Base-by-base conservation (phyloP, 2,113 vertebrate genomes). In the Microcebus ravelobensis region DNA sequence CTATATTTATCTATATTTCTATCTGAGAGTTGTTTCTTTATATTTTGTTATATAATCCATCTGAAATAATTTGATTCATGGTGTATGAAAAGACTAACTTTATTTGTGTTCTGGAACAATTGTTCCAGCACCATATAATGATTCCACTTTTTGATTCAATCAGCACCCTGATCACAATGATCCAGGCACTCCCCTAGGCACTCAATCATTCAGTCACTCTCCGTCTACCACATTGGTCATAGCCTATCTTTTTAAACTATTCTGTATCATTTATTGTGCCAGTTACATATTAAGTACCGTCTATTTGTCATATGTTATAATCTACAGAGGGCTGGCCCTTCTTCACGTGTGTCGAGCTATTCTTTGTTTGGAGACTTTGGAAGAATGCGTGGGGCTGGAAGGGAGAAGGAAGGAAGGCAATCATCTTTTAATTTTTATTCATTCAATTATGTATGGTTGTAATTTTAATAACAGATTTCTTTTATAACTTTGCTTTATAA, bases 401-500 rank as follows among this genome's bases (percentile, higher is more conserved):
- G 10, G n/a, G 12, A 71, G 3, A 31, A 65, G 31, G 8, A 71
- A 4, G 3, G 14, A 31, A 52, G 36, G 3, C 12, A 57, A 50
- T 39, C 21, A 84, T 17, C 21, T 89, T 74, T 86, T 34, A 68
- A 39, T 63, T 39, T 93, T 84, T 65, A 42, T 76, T 95, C 45
- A 83, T 65, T 87, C 27, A 70, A 6, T 76, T 95, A 80, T n/a
- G 12, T 50, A 18, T 57, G 8, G 5, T 57, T 91, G 18, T 79
- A 87, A 92, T 87, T 90, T 89, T 94, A 93, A 48, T 84, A 89
- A 77, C 3, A 42, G 3, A 65, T 63, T 68, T 80, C 4, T 73
- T 83, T 91, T 48, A 76, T 67, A 67, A 87, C 10, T 79, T 93
- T 91, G 59, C 10, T 79, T 96, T 27, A 31, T 70, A 90, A 94